phyloP scores from a whole-genome alignment of 1,140 invertebrate species.

The Hycleus phaleratus region DNA sequence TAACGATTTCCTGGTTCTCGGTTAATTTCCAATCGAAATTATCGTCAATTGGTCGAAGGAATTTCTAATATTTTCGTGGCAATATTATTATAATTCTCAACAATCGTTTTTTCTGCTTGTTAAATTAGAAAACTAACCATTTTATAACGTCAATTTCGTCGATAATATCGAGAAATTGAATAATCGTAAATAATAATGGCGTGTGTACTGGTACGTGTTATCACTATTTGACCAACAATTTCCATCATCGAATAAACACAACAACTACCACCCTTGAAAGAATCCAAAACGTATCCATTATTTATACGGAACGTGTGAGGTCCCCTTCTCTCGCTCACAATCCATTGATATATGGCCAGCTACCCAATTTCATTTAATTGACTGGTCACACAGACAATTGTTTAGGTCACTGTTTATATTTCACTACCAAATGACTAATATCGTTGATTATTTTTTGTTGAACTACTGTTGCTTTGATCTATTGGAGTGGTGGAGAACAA shows the following conservation, averaged over 20 bases:
- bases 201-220: background rate
- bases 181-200: background rate
- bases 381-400: conserved; percentile 24
- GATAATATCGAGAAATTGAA: background rate
- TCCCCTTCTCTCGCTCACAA: conserved; percentile 11
- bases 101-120: no score
- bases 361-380: conserved; percentile 30
- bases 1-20: no score
- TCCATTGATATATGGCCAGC: conserved; percentile 23
- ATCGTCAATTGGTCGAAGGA: background rate
- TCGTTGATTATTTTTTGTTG: no score
- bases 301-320: conserved; percentile 27
- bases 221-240: background rate
- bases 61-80: background rate
- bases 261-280: conserved; percentile 5
- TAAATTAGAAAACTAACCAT: no score
- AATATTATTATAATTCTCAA: no score
- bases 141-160: no score
- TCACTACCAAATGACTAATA: no score
- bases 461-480: no score
- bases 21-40: background rate
- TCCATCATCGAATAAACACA: background rate
- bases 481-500: no score
- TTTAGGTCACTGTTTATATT: conserved; percentile 20
- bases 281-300: conserved; percentile 15